A percentile compares a stretch with the other conserved stretches of the same genome.
Evolutionary conservation across 2,797 vertebrate genomes (phyloP).

Genomic region (Enteromius treurensis): DNA sequence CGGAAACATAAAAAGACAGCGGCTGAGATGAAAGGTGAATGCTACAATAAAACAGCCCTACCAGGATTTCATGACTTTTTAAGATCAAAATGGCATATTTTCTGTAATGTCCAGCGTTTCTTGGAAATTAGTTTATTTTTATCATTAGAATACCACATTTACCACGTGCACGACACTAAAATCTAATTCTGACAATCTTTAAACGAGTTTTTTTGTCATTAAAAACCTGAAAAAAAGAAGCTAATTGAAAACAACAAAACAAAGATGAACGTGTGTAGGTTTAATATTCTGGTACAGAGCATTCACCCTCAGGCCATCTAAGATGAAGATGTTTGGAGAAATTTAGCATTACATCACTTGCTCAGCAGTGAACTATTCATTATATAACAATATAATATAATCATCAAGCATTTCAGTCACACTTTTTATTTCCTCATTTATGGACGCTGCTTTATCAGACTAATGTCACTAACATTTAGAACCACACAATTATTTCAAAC

Average conservation of each 20-base stretch:
- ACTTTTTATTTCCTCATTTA: not conserved
- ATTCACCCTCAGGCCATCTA: not conserved
- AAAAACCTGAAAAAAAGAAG: not conserved
- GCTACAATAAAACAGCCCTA: not conserved
- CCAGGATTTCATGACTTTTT: not conserved
- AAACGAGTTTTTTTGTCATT: not conserved
- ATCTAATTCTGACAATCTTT: not conserved
- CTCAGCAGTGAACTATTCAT: not conserved
- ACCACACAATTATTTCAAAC: not conserved
- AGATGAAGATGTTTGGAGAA: not conserved
- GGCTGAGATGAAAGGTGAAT: not conserved
- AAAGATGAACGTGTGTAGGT: not conserved
- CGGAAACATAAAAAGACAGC: constrained; percentile 21
- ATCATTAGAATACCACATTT: not conserved
- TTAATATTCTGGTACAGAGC: not conserved
- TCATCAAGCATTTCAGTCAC: not conserved
- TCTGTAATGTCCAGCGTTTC: not conserved
- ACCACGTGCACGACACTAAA: not conserved
- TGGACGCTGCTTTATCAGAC: not conserved
- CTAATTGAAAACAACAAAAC: not conserved
- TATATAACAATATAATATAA: not conserved
- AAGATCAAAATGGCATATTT: not conserved
- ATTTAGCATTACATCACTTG: not conserved
- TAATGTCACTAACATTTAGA: not conserved
- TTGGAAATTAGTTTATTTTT: not conserved